These are phyloP conservation scores for Galerucella pusilla DNA, from an alignment of 2,888 invertebrate genomes.

Conservation along the genomic window DNA sequence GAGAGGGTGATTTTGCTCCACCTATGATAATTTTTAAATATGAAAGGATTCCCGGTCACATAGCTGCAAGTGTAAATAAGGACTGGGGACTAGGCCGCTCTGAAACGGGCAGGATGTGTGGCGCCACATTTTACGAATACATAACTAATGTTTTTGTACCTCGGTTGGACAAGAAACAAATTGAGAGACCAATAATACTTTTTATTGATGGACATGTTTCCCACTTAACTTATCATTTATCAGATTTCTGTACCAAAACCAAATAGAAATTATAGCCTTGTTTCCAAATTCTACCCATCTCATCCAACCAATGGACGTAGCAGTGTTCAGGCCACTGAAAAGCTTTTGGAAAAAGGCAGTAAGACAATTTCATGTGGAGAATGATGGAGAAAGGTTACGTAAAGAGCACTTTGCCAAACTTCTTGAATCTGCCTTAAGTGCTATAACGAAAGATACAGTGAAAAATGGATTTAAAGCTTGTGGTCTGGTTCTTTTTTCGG, in stretches of 20 bases:
- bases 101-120: conserved; percentile 17
- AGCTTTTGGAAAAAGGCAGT: neutral
- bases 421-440: neutral
- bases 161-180: neutral
- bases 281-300: no score
- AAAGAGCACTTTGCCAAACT: neutral
- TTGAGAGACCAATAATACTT: conserved; percentile 6
- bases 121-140: conserved; percentile 9
- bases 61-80: neutral
- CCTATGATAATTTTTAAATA: conserved; percentile 10
- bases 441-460: neutral
- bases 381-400: neutral
- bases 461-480: neutral
- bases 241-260: neutral
- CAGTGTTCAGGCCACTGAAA: neutral
- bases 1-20: conserved; percentile 19
- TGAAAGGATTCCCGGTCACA: neutral
- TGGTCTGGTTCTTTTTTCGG: neutral
- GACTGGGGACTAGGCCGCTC: conserved; percentile 9
- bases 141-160: conserved; percentile 11
- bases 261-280: neutral
- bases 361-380: neutral
- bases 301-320: no score
- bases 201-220: conserved; percentile 12
- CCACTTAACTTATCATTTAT: neutral